phyloP scores from a whole-genome alignment of 2,113 vertebrate species.

The Gymnarchus niloticus region DNA sequence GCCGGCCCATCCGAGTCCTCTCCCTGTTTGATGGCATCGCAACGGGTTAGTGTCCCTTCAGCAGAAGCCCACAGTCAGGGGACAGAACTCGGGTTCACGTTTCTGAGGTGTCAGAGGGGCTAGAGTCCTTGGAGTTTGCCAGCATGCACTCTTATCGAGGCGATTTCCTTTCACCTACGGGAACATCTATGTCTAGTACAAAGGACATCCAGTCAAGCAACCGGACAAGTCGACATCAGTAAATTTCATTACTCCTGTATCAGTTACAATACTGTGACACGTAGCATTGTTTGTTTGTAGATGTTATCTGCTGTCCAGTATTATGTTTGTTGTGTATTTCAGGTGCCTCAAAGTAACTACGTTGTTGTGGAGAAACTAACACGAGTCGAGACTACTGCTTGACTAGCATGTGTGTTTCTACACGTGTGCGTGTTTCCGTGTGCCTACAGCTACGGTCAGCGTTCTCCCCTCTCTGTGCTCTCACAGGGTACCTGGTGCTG shows the following conservation, averaged over 20 bases:
- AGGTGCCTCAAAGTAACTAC: background rate
- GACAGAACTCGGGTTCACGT: too few relatives aligned
- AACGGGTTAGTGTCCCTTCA: slow-evolving; percentile 66
- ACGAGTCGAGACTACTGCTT: background rate
- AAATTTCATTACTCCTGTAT: background rate
- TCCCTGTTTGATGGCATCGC: slow-evolving; percentile 91
- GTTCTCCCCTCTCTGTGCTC: background rate
- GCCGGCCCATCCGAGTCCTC: slow-evolving; percentile 78
- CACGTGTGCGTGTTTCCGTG: background rate
- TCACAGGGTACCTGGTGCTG: slow-evolving; percentile 82
- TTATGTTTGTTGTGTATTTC: background rate
- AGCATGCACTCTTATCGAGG: too few relatives aligned
- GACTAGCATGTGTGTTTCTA: background rate
- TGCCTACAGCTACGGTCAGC: background rate
- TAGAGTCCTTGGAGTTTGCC: too few relatives aligned
- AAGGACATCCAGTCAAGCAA: too few relatives aligned
- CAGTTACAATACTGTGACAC: background rate
- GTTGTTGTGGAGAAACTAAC: background rate
- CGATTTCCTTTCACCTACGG: too few relatives aligned
- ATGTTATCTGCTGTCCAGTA: background rate
- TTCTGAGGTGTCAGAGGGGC: too few relatives aligned
- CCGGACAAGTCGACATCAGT: too few relatives aligned
- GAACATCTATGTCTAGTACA: too few relatives aligned
- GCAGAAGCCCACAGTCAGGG: too few relatives aligned
- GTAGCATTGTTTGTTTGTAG: background rate